Evolutionary conservation across 2,113 vertebrate species (phyloP).

Genomic region (Chaenogobius annularis): DNA sequence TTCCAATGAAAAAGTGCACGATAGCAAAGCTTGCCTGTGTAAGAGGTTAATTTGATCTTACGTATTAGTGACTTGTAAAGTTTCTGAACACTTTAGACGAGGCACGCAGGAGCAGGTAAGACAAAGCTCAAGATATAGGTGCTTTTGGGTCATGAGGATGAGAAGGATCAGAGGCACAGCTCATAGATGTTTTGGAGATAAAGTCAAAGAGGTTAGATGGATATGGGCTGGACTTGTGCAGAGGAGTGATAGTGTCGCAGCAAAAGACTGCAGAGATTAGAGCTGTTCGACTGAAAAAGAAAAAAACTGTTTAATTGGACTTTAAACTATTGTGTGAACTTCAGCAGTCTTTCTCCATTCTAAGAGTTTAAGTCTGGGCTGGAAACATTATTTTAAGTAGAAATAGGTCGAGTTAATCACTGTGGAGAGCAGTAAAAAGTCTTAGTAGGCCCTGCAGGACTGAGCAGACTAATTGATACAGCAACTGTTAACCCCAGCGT

Average conservation of each 20-base stretch:
- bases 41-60: no score
- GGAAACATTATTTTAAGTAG: constrained; percentile 7
- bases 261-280: neutral
- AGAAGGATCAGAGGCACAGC: neutral
- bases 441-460: constrained; percentile 13
- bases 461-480: constrained; percentile 14
- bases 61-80: no score
- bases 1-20: no score
- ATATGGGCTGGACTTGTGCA: neutral
- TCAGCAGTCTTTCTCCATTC: neutral
- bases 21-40: no score
- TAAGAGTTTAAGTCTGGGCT: constrained; percentile 4
- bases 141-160: neutral
- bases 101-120: neutral
- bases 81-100: neutral
- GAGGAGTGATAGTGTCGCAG: neutral
- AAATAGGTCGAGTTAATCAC: constrained; percentile 6
- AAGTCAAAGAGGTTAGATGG: neutral
- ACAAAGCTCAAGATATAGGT: neutral
- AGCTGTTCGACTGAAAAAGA: neutral
- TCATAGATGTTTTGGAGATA: neutral
- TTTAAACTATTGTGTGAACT: neutral
- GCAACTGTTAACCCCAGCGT: neutral
- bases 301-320: neutral
- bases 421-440: neutral